Evolutionary conservation across 2,888 invertebrate species (phyloP), one percentile per base, ranked within the genome.

Genomic region (Scaptomyza reducta): DNA sequence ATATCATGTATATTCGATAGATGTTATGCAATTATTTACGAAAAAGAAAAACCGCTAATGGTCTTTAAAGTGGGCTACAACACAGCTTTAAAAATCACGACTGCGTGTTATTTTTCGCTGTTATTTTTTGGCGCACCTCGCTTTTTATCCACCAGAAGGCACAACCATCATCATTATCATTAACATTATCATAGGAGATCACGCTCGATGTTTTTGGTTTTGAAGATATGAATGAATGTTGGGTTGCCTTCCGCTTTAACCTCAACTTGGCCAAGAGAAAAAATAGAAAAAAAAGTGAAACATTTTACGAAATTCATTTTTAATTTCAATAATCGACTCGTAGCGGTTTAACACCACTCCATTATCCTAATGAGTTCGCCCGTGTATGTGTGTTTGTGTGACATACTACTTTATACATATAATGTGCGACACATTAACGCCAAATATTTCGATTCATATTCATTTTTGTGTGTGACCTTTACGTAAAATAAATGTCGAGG

Each of bases 321-420:
- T 85, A 71, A 81, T 82, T 85, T 87, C 63, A 69, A 82, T 84
- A 87, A 87, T 87, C 80, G 80, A 72, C 80, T 53, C 41, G 73
- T 54, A 49, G 68, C 54, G 50, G 62, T 62, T 63, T 62, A 13
- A 31, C 64, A 44, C 3, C 35, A 11, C 35, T 73, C 64, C 70
- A 69, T 73, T 77, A 65, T 69, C 78, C 63, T 64, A 70, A 74
- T 77, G 64, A 56, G 56, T 65, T 51, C 13, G 11, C 10, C 33
- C 51, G 46, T 59, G 18, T 57, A 46, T 9, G 27, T 22, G 22
- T 22, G 22, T 22, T 3, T 22, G 22, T 22, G 3, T n/a, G n/a
- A n/a, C n/a, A n/a, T n/a, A n/a, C n/a, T n/a, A n/a, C n/a, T n/a
- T n/a, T n/a, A n/a, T 22, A 7, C 58, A 54, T 84, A 70, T 81